A percentile compares a stretch with the other conserved stretches of the same genome.
phyloP scores from a whole-genome alignment of 2,113 vertebrate genomes.

The Eurypyga helias region DNA sequence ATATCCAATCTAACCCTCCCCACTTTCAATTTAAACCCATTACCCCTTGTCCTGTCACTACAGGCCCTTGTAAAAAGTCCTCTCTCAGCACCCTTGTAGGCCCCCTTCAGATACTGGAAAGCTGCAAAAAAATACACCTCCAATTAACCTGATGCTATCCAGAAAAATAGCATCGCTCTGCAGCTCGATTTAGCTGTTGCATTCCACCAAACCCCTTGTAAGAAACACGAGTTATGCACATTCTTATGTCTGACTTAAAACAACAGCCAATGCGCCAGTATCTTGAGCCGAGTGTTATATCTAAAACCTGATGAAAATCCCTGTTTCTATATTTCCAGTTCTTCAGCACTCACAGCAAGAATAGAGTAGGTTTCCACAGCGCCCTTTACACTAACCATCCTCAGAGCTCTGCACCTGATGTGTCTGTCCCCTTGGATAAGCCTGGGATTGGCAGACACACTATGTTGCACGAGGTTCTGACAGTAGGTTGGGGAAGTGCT shows the following conservation, averaged over 20 bases:
- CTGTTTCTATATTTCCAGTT: background rate
- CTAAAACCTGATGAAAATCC: background rate
- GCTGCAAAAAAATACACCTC: background rate
- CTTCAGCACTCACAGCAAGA: background rate
- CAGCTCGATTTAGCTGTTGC: accelerated
- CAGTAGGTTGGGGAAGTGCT: background rate
- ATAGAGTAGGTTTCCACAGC: accelerated
- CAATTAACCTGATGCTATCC: background rate
- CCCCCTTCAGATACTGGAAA: no score
- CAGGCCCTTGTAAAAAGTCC: no score
- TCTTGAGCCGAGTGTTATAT: background rate
- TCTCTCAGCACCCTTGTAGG: no score
- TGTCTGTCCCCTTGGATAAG: background rate
- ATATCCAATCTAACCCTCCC: no score
- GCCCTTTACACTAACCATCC: background rate
- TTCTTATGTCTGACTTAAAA: background rate
- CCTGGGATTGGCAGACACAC: background rate
- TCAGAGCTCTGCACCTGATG: background rate
- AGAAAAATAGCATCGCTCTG: background rate
- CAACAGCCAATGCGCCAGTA: background rate
- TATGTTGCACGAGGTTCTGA: background rate
- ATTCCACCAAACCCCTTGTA: background rate
- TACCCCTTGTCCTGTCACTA: no score
- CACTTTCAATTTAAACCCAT: no score
- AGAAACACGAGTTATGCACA: background rate